These are phyloP conservation scores for Styela clava DNA, from an alignment of 23 tunicate genomes.

Conservation along the genomic window DNA sequence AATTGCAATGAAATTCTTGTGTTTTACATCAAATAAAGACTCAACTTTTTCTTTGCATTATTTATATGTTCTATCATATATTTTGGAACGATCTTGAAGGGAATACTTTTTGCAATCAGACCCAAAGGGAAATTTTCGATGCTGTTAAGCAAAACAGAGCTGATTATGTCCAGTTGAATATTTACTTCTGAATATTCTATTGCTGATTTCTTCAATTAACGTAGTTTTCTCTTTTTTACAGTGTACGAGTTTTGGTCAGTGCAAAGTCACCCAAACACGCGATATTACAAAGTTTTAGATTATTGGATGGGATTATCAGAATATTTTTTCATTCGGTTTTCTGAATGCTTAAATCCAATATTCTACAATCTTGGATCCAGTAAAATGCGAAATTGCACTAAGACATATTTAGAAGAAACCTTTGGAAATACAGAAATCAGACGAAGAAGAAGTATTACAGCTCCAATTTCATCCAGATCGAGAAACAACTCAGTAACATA, in stretches of 20 bases:
- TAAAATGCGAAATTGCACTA: conserved; percentile 60
- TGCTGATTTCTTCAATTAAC: no score
- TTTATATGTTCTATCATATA: no score
- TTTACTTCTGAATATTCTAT: no score
- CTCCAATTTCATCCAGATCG: not conserved
- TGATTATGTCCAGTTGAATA: no score
- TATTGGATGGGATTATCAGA: conserved; percentile 87
- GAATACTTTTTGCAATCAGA: no score
- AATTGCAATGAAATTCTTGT: no score
- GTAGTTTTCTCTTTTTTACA: conserved; percentile 26
- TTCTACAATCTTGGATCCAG: conserved; percentile 85
- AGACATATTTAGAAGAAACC: conserved; percentile 18
- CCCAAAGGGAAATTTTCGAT: no score
- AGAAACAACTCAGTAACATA: not conserved
- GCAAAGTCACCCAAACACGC: conserved; percentile 28
- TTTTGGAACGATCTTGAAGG: no score
- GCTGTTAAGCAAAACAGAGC: no score
- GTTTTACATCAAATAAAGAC: no score
- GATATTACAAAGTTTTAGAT: conserved; percentile 29
- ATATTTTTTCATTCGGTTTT: conserved; percentile 71
- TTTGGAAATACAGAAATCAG: not conserved
- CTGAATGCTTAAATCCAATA: conserved; percentile 83
- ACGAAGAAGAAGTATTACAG: not conserved
- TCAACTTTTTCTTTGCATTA: no score
- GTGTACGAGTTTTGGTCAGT: conserved; percentile 65